Conservation (phyloP, 92 coral and sea anemone species). For the Porites rus region DNA sequence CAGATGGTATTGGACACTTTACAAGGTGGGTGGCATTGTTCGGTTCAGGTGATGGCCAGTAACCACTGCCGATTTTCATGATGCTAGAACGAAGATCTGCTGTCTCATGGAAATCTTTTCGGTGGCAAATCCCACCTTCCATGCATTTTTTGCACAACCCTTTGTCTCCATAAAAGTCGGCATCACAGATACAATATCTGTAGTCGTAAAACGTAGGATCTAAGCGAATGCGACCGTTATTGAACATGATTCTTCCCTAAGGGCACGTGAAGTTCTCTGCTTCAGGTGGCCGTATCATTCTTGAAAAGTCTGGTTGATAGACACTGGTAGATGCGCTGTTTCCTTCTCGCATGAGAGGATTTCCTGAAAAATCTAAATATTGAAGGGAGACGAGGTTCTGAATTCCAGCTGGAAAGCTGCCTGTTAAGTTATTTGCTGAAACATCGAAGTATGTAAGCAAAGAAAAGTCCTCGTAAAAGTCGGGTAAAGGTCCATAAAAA, state of each 20-base stretch:
- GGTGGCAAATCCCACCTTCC: constrained; percentile 41
- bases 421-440: constrained; percentile 60
- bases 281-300: constrained; percentile 11
- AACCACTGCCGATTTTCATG: constrained; percentile 51
- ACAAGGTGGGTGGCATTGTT: constrained; percentile 61
- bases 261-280: constrained; percentile 55
- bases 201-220: constrained; percentile 66
- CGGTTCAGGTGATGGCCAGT: constrained; percentile 69
- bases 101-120: neutral
- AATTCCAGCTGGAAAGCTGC: constrained; percentile 50
- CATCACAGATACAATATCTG: constrained; percentile 68
- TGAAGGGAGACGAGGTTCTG: constrained; percentile 48
- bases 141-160: constrained; percentile 67
- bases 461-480: constrained; percentile 4
- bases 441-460: constrained; percentile 58
- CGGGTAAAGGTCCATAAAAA: constrained; percentile 58
- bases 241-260: constrained; percentile 56
- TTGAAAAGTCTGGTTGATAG: constrained; percentile 27
- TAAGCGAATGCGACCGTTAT: constrained; percentile 61
- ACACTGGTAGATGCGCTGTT: neutral
- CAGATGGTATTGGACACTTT: constrained; percentile 52
- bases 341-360: constrained; percentile 54
- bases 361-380: constrained; percentile 73
- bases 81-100: constrained; percentile 38
- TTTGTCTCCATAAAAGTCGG: constrained; percentile 56